Conservation (phyloP, 2,888 invertebrate species). For the Caenorhabditis japonica region DNA sequence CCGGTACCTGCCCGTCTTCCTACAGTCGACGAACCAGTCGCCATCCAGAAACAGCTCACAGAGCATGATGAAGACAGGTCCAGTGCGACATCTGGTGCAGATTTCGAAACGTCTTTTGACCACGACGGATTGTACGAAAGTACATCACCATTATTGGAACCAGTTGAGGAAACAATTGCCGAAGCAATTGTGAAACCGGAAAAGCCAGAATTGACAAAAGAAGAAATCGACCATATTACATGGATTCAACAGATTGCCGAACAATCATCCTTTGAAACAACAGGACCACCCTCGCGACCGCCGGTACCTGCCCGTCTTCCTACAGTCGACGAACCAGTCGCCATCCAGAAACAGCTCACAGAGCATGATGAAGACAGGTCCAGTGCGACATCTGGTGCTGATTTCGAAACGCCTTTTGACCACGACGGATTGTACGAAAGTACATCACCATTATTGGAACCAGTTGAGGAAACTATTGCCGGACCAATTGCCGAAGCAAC, state of each 20-base stretch:
- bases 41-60: too few relatives aligned
- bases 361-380: slow-evolving; percentile 24
- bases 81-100: slow-evolving; percentile 46
- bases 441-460: slow-evolving; percentile 10
- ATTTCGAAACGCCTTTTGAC: slow-evolving; percentile 21
- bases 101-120: slow-evolving; percentile 19
- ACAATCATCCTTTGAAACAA: slow-evolving; percentile 8
- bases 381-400: slow-evolving; percentile 46
- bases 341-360: neutral
- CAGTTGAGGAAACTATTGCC: neutral
- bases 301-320: neutral
- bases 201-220: slow-evolving; percentile 28
- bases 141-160: slow-evolving; percentile 1
- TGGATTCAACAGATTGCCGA: slow-evolving; percentile 42
- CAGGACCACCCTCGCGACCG: neutral
- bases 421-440: slow-evolving; percentile 2
- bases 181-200: too few relatives aligned
- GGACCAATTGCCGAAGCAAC: too few relatives aligned
- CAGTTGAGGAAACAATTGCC: neutral
- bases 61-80: slow-evolving; percentile 18
- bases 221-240: slow-evolving; percentile 55
- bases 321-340: slow-evolving; percentile 1
- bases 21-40: neutral
- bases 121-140: slow-evolving; percentile 1
- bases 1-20: neutral